Conservation (phyloP, 37 sponge, comb jelly and placozoan species). For the Chondrilla cf. caribensis region DNA sequence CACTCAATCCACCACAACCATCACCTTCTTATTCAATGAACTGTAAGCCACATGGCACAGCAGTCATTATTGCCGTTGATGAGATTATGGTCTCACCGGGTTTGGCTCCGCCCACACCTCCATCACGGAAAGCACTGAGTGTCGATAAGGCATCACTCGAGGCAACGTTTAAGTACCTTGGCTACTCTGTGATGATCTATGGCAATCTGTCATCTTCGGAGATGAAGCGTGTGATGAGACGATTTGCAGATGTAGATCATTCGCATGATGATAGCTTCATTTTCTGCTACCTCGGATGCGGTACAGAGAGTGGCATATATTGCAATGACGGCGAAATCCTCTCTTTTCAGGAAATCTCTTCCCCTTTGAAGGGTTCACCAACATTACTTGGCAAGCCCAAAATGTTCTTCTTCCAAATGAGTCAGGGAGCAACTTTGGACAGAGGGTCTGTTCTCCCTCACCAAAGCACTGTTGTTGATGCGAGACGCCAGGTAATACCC, state of each 20-base stretch:
- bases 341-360: neutral
- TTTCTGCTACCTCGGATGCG: conserved; percentile 2
- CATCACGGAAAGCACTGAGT: conserved; percentile 13
- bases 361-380: neutral
- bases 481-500: conserved; percentile 3
- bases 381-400: conserved; percentile 29
- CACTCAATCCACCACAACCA: neutral
- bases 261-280: neutral
- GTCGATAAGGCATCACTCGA: conserved; percentile 40
- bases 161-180: conserved; percentile 36
- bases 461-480: neutral
- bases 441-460: neutral
- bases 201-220: conserved; percentile 14
- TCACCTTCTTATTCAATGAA: neutral
- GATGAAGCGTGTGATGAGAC: neutral
- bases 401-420: conserved; percentile 26
- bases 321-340: conserved; percentile 1
- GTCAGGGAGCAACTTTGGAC: neutral
- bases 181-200: conserved; percentile 47
- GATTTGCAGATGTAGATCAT: neutral
- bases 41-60: conserved; percentile 10
- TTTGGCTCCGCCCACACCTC: neutral
- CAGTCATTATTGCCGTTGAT: neutral
- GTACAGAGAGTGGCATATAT: neutral
- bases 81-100: conserved; percentile 11